phyloP scores from a whole-genome alignment of 2,797 vertebrate species.

The Coilia nasus region DNA sequence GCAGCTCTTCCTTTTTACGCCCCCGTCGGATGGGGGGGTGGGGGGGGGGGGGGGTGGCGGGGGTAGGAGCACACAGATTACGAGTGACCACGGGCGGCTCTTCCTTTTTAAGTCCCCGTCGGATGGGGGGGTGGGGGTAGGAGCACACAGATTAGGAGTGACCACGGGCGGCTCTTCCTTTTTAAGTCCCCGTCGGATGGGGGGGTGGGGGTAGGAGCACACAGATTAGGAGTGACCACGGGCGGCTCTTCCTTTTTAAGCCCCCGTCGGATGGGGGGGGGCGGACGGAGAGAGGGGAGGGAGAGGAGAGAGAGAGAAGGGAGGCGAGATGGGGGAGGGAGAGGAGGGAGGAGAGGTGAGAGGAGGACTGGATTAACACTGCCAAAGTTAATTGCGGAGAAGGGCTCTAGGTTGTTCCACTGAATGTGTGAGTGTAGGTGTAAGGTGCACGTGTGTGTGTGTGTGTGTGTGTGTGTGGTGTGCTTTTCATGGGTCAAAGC shows the following conservation, averaged over 20 bases:
- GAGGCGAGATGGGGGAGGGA: too few relatives aligned
- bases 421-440: neutral
- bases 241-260: neutral
- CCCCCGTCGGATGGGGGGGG: neutral
- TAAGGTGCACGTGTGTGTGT: neutral
- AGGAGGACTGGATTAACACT: conserved; percentile 46
- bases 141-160: conserved; percentile 11
- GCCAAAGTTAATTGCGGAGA: conserved; percentile 45
- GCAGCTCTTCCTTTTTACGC: neutral
- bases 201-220: neutral
- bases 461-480: neutral
- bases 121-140: neutral
- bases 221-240: neutral
- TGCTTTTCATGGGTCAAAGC: neutral
- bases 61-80: conserved; percentile 2
- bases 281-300: too few relatives aligned
- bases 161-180: neutral
- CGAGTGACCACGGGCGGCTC: neutral
- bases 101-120: neutral
- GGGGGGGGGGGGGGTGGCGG: neutral
- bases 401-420: neutral
- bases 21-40: neutral
- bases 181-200: neutral
- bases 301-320: too few relatives aligned
- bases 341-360: too few relatives aligned